Percentiles rank a stretch among this genome's conserved stretches.
Conservation (phyloP, 2,888 invertebrate genomes). For the Callosobruchus maculatus region DNA sequence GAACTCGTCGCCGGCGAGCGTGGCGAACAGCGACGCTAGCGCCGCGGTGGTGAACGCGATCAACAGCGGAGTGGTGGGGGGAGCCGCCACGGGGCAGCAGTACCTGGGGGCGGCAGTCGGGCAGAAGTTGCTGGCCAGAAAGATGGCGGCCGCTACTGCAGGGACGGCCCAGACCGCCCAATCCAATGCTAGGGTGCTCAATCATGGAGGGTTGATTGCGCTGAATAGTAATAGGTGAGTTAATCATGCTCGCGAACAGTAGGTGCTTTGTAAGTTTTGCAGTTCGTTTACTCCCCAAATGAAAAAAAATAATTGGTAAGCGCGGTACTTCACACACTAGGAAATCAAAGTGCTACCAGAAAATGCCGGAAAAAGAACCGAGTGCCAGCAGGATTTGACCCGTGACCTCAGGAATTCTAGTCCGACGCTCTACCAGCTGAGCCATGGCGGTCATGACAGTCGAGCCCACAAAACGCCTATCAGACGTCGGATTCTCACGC, state of each 20-base stretch:
- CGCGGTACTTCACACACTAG: too few relatives aligned
- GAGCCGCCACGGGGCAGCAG: not conserved
- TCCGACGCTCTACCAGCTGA: too few relatives aligned
- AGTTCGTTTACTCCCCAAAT: too few relatives aligned
- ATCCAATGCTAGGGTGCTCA: constrained; percentile 12
- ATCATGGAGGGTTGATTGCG: constrained; percentile 48
- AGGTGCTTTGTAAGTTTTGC: not conserved
- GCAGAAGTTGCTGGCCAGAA: constrained; percentile 1
- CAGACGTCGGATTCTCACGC: too few relatives aligned
- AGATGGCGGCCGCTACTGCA: not conserved
- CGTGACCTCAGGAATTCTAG: too few relatives aligned
- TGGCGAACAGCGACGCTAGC: constrained; percentile 56
- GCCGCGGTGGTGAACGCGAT: constrained; percentile 53
- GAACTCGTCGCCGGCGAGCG: constrained; percentile 72
- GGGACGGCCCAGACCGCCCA: constrained; percentile 29
- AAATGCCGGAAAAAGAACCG: too few relatives aligned
- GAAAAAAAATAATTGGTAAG: too few relatives aligned
- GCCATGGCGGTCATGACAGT: too few relatives aligned
- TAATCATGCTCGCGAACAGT: too few relatives aligned
- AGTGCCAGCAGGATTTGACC: too few relatives aligned
- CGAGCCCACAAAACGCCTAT: too few relatives aligned
- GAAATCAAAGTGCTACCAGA: too few relatives aligned
- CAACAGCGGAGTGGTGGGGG: constrained; percentile 28
- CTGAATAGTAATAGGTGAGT: constrained; percentile 42
- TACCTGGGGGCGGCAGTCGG: not conserved